Evolutionary conservation across 2,888 invertebrate genomes (phyloP).

Genomic region (Allacma fusca): DNA sequence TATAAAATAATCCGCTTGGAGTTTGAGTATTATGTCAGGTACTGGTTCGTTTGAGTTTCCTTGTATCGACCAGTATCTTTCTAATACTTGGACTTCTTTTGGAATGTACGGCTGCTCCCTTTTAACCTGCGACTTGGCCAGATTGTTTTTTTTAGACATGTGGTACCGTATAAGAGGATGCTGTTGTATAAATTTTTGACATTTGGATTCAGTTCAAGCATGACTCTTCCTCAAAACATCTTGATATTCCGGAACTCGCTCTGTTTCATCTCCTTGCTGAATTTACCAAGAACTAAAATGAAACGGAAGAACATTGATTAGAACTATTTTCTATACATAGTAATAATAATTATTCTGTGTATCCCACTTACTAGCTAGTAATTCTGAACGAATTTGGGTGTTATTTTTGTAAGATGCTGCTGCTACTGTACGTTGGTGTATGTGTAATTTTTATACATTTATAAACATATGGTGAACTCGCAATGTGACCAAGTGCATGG

Average conservation of each 20-base stretch:
- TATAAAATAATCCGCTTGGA: constrained; percentile 64
- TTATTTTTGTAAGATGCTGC: no score
- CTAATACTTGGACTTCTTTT: constrained; percentile 76
- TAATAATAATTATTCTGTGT: not conserved
- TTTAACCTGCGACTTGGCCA: not conserved
- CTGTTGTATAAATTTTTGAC: not conserved
- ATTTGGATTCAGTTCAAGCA: not conserved
- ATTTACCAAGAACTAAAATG: not conserved
- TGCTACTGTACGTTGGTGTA: no score
- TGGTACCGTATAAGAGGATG: not conserved
- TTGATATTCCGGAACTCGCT: no score
- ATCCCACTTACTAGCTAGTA: not conserved
- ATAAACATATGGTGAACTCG: no score
- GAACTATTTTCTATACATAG: not conserved
- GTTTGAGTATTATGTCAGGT: constrained; percentile 99
- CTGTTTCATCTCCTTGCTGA: not conserved
- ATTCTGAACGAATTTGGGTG: no score
- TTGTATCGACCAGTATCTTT: constrained; percentile 81
- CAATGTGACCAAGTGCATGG: no score
- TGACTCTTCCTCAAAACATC: not conserved
- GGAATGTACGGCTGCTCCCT: constrained; percentile 44
- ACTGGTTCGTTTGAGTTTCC: constrained; percentile 75
- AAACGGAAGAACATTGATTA: no score
- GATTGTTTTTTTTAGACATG: not conserved
- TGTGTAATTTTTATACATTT: no score